These are phyloP conservation scores for Apogon talboti DNA, from an alignment of 2,797 vertebrate species.

Conservation along the genomic window DNA sequence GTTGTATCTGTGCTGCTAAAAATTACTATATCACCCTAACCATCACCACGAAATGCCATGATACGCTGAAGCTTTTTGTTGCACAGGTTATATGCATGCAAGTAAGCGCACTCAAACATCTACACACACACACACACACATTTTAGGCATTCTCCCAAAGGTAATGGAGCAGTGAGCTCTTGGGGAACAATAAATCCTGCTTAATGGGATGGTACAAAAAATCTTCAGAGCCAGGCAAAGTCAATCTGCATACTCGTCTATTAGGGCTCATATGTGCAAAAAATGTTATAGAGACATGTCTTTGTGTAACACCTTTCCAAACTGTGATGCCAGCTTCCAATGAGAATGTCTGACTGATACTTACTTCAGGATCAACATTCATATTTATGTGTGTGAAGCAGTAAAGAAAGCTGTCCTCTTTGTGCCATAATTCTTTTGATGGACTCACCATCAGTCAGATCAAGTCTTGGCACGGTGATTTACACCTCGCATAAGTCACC, in stretches of 20 bases:
- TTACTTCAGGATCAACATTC: conserved; percentile 26
- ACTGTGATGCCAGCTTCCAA: conserved; percentile 12
- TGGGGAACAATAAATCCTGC: conserved; percentile 80
- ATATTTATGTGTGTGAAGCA: conserved; percentile 8
- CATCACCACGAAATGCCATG: conserved; percentile 33
- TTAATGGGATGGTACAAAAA: conserved; percentile 80
- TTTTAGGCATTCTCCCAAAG: conserved; percentile 70
- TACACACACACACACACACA: conserved; percentile 22
- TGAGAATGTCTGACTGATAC: conserved; percentile 45
- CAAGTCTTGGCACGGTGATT: conserved; percentile 81
- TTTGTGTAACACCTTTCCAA: conserved; percentile 37
- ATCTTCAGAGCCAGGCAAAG: conserved; percentile 67
- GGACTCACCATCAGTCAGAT: conserved; percentile 73
- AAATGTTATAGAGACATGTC: conserved; percentile 25
- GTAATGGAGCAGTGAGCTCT: conserved; percentile 80
- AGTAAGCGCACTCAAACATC: conserved; percentile 15
- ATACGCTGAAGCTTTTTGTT: conserved; percentile 46
- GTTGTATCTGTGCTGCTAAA: conserved; percentile 43
- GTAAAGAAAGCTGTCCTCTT: conserved; percentile 38
- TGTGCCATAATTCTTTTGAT: conserved; percentile 61
- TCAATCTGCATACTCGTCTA: conserved; percentile 70
- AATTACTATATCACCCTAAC: conserved; percentile 56
- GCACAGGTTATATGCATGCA: conserved; percentile 34
- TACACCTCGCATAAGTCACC: conserved; percentile 79
- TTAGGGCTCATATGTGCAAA: conserved; percentile 59